These are phyloP conservation scores for Perca flavescens DNA, from an alignment of 2,113 vertebrate genomes.

Conservation along the genomic window DNA sequence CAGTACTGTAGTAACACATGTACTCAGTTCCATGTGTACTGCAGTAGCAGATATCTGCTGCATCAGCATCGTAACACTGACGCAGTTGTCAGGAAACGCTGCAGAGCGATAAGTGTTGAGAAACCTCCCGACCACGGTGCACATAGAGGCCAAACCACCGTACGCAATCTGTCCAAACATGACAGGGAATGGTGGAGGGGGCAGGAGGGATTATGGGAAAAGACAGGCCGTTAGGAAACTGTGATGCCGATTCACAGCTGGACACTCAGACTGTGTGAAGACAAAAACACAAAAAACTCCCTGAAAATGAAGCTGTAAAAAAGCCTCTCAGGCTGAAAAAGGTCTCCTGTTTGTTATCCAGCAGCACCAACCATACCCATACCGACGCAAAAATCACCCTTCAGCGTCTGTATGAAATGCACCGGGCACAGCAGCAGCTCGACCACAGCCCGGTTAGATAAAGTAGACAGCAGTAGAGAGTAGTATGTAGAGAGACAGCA, in stretches of 20 bases:
- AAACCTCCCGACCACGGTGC: conserved; percentile 48
- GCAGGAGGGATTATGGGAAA: conserved; percentile 5
- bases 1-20: too few species aligned
- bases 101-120: conserved; percentile 40
- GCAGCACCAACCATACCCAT: too few species aligned
- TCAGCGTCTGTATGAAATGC: too few species aligned
- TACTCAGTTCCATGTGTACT: too few species aligned
- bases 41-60: too few species aligned
- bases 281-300: not conserved
- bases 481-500: too few species aligned
- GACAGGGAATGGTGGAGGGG: conserved; percentile 16
- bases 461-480: too few species aligned
- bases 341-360: conserved; percentile 12
- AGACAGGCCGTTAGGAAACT: conserved; percentile 44
- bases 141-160: conserved; percentile 51
- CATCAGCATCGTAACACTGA: not conserved
- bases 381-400: too few species aligned
- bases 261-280: conserved; percentile 28
- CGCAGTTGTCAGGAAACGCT: conserved; percentile 49
- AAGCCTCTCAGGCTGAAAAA: not conserved
- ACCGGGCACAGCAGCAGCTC: too few species aligned
- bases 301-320: not conserved
- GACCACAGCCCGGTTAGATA: too few species aligned
- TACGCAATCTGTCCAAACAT: conserved; percentile 64
- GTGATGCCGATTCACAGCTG: conserved; percentile 61